Conservation (phyloP, 2,113 vertebrate genomes). For the Perccottus glenii region DNA sequence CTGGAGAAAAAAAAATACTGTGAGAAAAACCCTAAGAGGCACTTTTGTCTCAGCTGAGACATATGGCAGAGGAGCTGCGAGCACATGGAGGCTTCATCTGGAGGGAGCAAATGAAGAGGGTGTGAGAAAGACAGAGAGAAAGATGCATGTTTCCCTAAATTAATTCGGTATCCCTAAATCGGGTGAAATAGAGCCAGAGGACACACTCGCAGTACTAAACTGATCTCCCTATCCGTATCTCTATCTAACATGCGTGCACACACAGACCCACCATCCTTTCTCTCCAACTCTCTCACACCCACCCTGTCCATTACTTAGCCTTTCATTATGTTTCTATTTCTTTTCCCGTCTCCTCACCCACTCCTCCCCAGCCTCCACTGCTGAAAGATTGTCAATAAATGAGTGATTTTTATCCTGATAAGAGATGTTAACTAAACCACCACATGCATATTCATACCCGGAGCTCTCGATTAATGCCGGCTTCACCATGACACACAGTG, state of each 20-base stretch:
- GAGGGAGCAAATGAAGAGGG: conserved; percentile 57
- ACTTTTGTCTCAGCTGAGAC: conserved; percentile 75
- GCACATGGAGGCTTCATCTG: conserved; percentile 70
- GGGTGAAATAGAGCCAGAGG: conserved; percentile 75
- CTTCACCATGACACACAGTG: conserved; percentile 67
- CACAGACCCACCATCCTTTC: conserved; percentile 57
- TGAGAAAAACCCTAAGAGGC: conserved; percentile 71
- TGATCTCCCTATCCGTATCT: conserved; percentile 64
- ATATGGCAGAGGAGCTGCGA: conserved; percentile 73
- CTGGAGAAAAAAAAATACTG: conserved; percentile 72
- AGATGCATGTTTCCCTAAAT: conserved; percentile 71
- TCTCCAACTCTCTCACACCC: conserved; percentile 62
- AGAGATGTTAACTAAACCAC: conserved; percentile 72
- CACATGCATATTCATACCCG: conserved; percentile 76
- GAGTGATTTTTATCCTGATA: conserved; percentile 77
- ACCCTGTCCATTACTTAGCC: conserved; percentile 53
- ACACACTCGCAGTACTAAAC: conserved; percentile 70
- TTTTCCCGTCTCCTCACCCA: conserved; percentile 35
- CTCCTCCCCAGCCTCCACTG: conserved; percentile 50
- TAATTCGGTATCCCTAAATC: conserved; percentile 73
- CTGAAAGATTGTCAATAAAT: conserved; percentile 75
- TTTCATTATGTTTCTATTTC: conserved; percentile 64
- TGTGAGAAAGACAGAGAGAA: conserved; percentile 53
- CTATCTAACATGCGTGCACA: conserved; percentile 36
- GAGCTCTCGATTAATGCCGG: conserved; percentile 69